Base-by-base conservation (phyloP, 2,797 vertebrate species). In the Loriculus beryllinus region DNA sequence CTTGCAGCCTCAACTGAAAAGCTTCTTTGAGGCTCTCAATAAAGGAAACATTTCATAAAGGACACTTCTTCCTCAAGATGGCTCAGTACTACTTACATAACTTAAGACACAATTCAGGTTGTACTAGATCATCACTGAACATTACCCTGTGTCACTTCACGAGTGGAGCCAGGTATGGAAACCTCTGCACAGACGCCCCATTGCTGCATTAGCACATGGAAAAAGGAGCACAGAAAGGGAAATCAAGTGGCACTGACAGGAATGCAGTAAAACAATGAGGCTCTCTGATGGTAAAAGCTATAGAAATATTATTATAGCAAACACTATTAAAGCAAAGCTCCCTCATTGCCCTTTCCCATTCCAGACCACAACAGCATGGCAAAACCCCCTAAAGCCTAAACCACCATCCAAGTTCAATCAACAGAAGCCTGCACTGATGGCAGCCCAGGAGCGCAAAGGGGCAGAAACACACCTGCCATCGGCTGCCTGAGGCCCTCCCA, bases 31-130 rank as follows among this genome's bases (percentile, higher is more conserved):
- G 94, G 70, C 69, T 76, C 72, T 82, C 64, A 63, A 82, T 80
- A 92, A 91, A 90, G 82, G 78, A 92, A 87, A 76, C 59, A 76
- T 92, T 88, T 83, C 92, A 86, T 40, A 77, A 85, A 88, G 82
- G 71, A 71, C 51, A 47, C 93, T 95, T 89, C 56, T 88, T 76
- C 65, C 91, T 84, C 82, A 31, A 49, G 92, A 49, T 9, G 40
- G 35, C 65, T 86, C 79, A 18, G 79, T 2, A 42, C 10, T 48
- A 20, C 60, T 74, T 19, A 26, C 0, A 4, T 31, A 57, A 3
- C 49, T 10, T 1, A 4, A 47, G 54, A 49, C 17, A 19, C 80
- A 43, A 9, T 4, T n/a, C 21, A 8, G 49, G 76, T 7, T 62
- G 62, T 62, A 70, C n/a, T 49, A 18, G 49, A 40, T 2, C 49